Percentiles rank a stretch among this genome's conserved stretches.
These are phyloP conservation scores for Coendou prehensilis DNA, from an alignment of 2,797 vertebrate genomes.

Conservation along the genomic window DNA sequence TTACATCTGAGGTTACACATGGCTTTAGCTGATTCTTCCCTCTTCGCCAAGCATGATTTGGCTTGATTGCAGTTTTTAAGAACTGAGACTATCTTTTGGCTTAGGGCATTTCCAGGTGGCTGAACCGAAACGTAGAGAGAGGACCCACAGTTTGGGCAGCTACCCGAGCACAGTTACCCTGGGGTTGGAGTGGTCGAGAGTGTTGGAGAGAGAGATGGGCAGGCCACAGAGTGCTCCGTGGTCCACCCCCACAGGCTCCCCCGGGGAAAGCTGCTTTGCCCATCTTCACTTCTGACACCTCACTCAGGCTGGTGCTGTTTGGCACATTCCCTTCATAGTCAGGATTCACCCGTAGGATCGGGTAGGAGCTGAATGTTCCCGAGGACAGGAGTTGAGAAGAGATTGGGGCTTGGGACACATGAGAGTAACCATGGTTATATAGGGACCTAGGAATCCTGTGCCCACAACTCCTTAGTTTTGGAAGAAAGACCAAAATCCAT, in stretches of 20 bases:
- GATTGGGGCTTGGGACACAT: background rate
- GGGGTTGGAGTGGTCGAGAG: background rate
- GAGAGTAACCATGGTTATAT: background rate
- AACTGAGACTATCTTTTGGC: background rate
- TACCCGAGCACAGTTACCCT: background rate
- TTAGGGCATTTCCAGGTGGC: background rate
- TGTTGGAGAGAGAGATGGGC: background rate
- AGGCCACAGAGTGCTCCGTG: rapidly evolving
- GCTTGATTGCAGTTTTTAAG: slow-evolving; percentile 4
- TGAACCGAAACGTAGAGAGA: background rate
- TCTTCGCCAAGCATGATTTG: background rate
- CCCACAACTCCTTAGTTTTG: background rate
- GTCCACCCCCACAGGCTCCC: background rate
- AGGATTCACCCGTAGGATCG: background rate
- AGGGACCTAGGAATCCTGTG: background rate
- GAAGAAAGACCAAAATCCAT: slow-evolving; percentile 28
- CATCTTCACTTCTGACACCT: background rate
- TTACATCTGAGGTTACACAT: background rate
- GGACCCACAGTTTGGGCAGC: background rate
- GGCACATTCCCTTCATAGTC: background rate
- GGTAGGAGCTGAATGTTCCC: too few species aligned
- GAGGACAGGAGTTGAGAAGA: background rate
- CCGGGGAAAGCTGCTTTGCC: background rate
- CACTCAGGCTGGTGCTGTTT: background rate
- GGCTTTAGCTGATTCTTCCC: background rate